These are phyloP conservation scores for Ptycholaimellus sp. DNA, from an alignment of 2,888 invertebrate species.

Conservation along the genomic window DNA sequence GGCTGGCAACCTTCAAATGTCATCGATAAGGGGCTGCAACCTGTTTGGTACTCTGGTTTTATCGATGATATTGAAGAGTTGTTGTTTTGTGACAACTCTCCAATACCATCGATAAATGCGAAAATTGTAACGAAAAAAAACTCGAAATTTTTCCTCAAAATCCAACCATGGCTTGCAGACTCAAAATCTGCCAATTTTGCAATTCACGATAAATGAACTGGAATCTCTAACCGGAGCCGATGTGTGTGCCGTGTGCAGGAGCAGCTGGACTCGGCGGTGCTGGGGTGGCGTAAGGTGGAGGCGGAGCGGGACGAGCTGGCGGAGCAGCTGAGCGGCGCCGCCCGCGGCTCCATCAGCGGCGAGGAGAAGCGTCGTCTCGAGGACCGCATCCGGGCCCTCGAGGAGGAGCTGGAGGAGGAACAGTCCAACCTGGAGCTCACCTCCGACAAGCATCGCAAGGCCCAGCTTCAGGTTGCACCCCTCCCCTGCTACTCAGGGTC, in stretches of 20 bases:
- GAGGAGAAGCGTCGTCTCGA: conserved; percentile 89
- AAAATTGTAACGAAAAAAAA: too few relatives aligned
- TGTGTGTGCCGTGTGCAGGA: conserved; percentile 63
- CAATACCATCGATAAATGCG: too few relatives aligned
- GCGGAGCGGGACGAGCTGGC: conserved; percentile 77
- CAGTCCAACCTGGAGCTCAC: conserved; percentile 68
- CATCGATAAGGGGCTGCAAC: too few relatives aligned
- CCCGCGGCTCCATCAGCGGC: conserved; percentile 38
- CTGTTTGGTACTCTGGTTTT: too few relatives aligned
- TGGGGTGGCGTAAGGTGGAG: conserved; percentile 64
- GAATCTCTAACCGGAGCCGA: too few relatives aligned
- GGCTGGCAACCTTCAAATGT: too few relatives aligned
- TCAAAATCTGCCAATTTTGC: too few relatives aligned
- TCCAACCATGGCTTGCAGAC: too few relatives aligned
- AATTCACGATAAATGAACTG: too few relatives aligned
- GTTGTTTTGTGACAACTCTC: too few relatives aligned
- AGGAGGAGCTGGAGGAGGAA: conserved; percentile 92
- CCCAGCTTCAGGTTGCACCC: conserved; percentile 38
- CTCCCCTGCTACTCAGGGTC: too few relatives aligned
- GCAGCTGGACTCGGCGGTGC: conserved; percentile 61
- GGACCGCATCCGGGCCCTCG: conserved; percentile 67
- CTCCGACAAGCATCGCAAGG: conserved; percentile 57
- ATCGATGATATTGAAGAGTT: too few relatives aligned
- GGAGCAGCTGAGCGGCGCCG: conserved; percentile 54
- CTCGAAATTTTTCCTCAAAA: background rate